Evolutionary conservation across 1,140 invertebrate species (phyloP).

Genomic region (Drosophila seguyi): DNA sequence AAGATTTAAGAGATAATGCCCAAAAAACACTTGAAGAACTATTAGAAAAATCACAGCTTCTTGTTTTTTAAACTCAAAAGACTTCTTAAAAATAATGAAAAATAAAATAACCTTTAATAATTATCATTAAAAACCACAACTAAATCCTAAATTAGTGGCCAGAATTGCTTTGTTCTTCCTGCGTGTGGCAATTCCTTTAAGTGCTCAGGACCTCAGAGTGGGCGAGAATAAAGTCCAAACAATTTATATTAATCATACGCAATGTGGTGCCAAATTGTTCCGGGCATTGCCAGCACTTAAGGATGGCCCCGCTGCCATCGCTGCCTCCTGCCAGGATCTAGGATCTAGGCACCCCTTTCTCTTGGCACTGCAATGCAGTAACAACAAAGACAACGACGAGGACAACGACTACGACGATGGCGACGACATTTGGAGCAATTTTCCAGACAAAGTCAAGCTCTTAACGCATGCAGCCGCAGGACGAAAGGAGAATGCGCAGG

Average conservation of each 20-base stretch:
- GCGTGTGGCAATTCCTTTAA: constrained; percentile 20
- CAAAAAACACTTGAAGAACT: not conserved
- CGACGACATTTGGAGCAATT: constrained; percentile 32
- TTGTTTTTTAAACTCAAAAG: not conserved
- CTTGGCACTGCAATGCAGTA: constrained; percentile 13
- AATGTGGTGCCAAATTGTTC: constrained; percentile 75
- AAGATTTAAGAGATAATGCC: too few relatives aligned
- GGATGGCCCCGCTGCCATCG: not conserved
- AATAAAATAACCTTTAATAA: not conserved
- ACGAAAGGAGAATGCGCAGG: constrained; percentile 6
- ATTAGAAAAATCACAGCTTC: not conserved
- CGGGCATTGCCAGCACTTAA: constrained; percentile 47
- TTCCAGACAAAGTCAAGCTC: constrained; percentile 29
- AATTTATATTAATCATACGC: constrained; percentile 78
- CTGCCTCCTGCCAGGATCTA: constrained; percentile 6
- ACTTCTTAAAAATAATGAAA: not conserved
- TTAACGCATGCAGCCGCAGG: constrained; percentile 40
- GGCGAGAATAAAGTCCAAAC: constrained; percentile 48
- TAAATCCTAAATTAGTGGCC: not conserved
- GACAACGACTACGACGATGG: not conserved
- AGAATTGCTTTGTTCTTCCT: not conserved
- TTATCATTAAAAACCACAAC: not conserved
- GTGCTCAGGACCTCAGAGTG: constrained; percentile 22
- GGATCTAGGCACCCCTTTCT: constrained; percentile 4
- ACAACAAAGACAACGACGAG: not conserved